phyloP scores from a whole-genome alignment of 2,888 invertebrate species.

The Ecliptopera silaceata region DNA sequence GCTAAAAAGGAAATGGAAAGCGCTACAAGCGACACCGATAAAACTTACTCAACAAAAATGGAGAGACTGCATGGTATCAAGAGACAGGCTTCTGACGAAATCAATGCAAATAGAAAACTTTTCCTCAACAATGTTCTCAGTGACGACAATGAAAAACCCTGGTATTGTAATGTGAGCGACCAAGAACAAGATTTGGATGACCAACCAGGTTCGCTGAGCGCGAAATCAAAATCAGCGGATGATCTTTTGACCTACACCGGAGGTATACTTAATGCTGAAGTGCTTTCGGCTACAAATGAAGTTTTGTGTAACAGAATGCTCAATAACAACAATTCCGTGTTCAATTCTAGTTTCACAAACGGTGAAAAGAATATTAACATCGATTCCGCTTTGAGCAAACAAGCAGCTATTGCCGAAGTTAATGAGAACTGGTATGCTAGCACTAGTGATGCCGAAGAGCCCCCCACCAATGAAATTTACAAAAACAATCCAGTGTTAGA shows the following conservation, averaged over 20 bases:
- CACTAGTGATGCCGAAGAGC: constrained; percentile 90
- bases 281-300: constrained; percentile 74
- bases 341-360: constrained; percentile 46
- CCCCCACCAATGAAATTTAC: constrained; percentile 86
- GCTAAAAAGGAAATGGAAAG: constrained; percentile 63
- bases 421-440: constrained; percentile 92
- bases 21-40: constrained; percentile 67
- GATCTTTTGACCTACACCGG: constrained; percentile 62
- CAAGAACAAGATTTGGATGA: constrained; percentile 76
- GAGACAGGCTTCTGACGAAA: constrained; percentile 74
- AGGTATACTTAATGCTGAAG: constrained; percentile 59
- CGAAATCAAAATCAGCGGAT: constrained; percentile 69
- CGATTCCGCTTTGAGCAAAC: constrained; percentile 54
- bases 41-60: constrained; percentile 81
- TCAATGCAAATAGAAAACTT: constrained; percentile 72
- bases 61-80: constrained; percentile 83
- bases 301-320: constrained; percentile 68
- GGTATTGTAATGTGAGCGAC: constrained; percentile 80
- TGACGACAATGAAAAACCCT: constrained; percentile 75
- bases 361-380: constrained; percentile 69
- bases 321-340: constrained; percentile 59
- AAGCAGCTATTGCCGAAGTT: constrained; percentile 68
- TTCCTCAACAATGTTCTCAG: constrained; percentile 73
- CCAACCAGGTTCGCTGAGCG: constrained; percentile 59
- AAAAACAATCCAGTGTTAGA: constrained; percentile 93